Base-by-base conservation (phyloP, 1,140 invertebrate species). In the Aphelinus certus region DNA sequence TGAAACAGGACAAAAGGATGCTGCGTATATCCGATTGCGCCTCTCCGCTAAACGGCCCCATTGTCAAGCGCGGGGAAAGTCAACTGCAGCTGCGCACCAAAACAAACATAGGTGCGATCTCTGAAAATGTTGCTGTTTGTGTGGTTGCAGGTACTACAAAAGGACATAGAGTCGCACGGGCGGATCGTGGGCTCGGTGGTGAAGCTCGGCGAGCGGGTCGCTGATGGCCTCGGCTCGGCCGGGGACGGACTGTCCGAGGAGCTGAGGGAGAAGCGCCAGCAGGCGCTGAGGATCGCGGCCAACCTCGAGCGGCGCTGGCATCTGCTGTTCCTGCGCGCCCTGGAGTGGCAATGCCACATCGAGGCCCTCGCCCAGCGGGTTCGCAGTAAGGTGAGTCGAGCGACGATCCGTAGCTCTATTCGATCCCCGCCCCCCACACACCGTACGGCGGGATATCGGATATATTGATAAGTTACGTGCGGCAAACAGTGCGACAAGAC, bases 261-360 rank as follows among this genome's bases (percentile, higher is more conserved):
- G 53, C 72, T 71, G 42, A 78, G 79, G 7, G 76, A 76, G 62
- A 76, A 83, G 53, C 78, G 81, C 55, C 79, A 83, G 60, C 84
- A 84, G 57, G 83, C 87, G 65, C 76, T 89, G 55, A 81, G 87
- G 76, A 84, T 88, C 57, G 86, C 86, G 65, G 85, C 83, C 69
- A 92, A 91, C 48, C 88, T 97, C 61, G 94, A 97, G 86, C 89
- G 93, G 61, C 93, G 95, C 80, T 97, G 95, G 94, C 95, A 97
- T 85, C 90, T 94, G 75, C 89, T 97, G 72, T 97, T 95, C 89
- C 88, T 97, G 80, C 90, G 94, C 76, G 93, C 94, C 43, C 90
- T 97, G 80, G 96, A 97, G 90, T 95, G 95, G 92, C 94, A 96
- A 88, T 95, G 94, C 86, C 90, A 93, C 81, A 89, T 95, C 77